Evolutionary conservation across 2,888 invertebrate genomes (phyloP).

Genomic region (Kryphioiulus occultus): DNA sequence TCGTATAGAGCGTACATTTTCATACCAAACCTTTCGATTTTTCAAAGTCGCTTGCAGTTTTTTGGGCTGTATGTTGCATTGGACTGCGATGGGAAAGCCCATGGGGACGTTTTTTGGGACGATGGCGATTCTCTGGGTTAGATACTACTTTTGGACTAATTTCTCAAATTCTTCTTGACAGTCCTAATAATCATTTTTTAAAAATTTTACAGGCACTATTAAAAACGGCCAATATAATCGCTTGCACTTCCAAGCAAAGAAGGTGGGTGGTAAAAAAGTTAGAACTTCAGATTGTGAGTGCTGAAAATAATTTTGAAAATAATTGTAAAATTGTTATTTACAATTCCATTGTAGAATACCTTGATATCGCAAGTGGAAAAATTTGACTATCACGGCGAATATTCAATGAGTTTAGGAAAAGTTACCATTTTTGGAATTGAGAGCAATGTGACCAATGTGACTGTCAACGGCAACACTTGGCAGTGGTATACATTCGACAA

Average conservation of each 20-base stretch:
- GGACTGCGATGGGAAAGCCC: slow-evolving; percentile 66
- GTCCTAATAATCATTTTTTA: not conserved
- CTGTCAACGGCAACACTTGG: slow-evolving; percentile 43
- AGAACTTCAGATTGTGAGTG: not conserved
- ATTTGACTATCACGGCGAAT: slow-evolving; percentile 40
- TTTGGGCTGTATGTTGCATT: slow-evolving; percentile 73
- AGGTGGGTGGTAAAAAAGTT: not conserved
- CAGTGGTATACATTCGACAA: not conserved
- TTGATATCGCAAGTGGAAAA: slow-evolving; percentile 36
- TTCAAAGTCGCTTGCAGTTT: slow-evolving; percentile 67
- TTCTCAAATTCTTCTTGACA: not conserved
- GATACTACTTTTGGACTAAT: not conserved
- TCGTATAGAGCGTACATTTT: not conserved
- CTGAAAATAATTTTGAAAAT: not conserved
- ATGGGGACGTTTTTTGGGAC: slow-evolving; percentile 80
- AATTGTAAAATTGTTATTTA: not conserved
- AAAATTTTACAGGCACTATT: not conserved
- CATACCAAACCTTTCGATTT: not conserved
- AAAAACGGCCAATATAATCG: slow-evolving; percentile 40
- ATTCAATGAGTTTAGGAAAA: slow-evolving; percentile 45
- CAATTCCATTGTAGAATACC: slow-evolving; percentile 9
- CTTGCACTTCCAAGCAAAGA: slow-evolving; percentile 14
- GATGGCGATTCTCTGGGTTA: slow-evolving; percentile 75
- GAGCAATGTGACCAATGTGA: not conserved
- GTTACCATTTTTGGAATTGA: slow-evolving; percentile 20